Evolutionary conservation across 2,888 invertebrate species (phyloP).

Genomic region (Bombyx huttoni): DNA sequence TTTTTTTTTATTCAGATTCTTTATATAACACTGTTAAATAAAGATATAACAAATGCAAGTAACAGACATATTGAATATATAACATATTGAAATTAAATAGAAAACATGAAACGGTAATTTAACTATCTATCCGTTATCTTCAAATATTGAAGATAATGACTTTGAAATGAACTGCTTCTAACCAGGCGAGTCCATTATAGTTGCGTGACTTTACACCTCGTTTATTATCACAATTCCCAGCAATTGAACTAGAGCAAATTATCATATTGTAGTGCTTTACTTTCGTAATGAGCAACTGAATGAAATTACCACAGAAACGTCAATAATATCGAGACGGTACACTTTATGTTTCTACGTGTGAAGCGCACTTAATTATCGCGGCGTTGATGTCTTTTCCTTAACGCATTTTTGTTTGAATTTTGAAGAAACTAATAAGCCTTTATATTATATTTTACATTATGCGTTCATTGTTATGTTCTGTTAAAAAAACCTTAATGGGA

Average conservation of each 20-base stretch:
- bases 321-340: no score
- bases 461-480: no score
- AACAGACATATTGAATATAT: not conserved
- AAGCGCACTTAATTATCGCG: conserved; percentile 4
- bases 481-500: no score
- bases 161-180: not conserved
- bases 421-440: no score
- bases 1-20: no score
- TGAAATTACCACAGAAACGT: no score
- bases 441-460: no score
- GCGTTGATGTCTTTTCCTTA: conserved; percentile 58
- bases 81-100: not conserved
- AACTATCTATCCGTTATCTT: not conserved
- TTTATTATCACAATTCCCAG: conserved; percentile 27
- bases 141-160: not conserved
- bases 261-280: conserved; percentile 17
- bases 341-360: no score
- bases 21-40: no score
- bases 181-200: not conserved
- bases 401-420: conserved; percentile 6
- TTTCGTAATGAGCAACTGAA: conserved; percentile 10
- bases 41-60: no score
- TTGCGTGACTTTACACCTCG: conserved; percentile 24
- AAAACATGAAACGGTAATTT: not conserved
- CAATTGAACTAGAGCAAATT: conserved; percentile 23